Evolutionary conservation across 1,140 invertebrate genomes (phyloP).

Genomic region (Cardiocondyla obscurior): DNA sequence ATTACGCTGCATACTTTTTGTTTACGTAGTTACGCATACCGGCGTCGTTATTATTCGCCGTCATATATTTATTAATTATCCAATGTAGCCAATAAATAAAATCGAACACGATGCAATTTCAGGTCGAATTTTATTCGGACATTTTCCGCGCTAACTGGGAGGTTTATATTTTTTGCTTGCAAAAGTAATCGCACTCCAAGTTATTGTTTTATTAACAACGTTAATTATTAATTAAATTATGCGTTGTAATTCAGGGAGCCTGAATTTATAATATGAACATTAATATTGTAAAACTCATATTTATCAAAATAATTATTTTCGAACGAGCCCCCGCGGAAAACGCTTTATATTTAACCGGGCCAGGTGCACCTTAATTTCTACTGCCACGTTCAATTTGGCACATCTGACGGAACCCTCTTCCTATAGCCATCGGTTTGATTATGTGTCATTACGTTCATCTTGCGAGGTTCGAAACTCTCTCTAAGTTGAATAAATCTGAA

Average conservation of each 20-base stretch:
- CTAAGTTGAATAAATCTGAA: background rate
- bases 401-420: background rate
- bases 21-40: background rate
- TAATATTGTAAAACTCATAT: background rate
- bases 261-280: background rate
- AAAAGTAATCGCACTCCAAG: background rate
- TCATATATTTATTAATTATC: background rate
- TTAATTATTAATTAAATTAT: too few relatives aligned
- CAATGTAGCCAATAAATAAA: background rate
- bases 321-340: background rate
- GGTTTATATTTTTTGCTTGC: background rate
- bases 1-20: background rate
- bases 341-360: background rate
- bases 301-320: background rate
- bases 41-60: background rate
- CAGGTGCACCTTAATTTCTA: background rate
- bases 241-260: too few relatives aligned
- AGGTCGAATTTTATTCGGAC: background rate
- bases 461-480: background rate
- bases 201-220: background rate
- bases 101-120: background rate
- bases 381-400: background rate
- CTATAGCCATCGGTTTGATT: background rate
- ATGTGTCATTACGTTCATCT: background rate
- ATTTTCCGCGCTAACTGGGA: background rate